These are phyloP conservation scores for Chaetodon auriga DNA, from an alignment of 2,113 vertebrate species.

Conservation along the genomic window DNA sequence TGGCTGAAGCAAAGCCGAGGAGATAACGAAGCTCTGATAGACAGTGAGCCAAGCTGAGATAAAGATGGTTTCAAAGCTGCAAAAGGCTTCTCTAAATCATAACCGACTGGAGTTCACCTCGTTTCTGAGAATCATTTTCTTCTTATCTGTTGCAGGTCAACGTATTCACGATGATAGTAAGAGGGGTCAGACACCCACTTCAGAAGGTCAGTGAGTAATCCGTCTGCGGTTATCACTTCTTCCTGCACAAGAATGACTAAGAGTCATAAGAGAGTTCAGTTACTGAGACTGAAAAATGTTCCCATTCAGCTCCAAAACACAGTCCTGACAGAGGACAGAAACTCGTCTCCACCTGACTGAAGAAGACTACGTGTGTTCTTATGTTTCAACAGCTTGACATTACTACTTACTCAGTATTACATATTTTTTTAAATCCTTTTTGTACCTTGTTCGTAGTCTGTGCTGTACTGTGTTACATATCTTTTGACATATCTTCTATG, in stretches of 20 bases:
- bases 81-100: neutral
- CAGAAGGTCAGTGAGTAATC: neutral
- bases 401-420: too few relatives aligned
- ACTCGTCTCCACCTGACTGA: too few relatives aligned
- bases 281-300: neutral
- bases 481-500: too few relatives aligned
- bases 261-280: neutral
- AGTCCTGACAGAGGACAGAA: neutral
- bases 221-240: neutral
- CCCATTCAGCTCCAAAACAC: neutral
- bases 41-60: neutral
- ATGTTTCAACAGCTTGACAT: too few relatives aligned
- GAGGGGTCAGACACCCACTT: neutral
- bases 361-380: too few relatives aligned
- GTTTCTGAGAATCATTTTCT: neutral
- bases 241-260: neutral
- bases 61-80: neutral
- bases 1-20: neutral
- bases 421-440: too few relatives aligned
- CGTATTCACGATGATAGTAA: neutral
- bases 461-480: too few relatives aligned
- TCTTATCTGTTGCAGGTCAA: conserved; percentile 2
- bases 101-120: neutral
- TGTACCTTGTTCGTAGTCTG: too few relatives aligned
- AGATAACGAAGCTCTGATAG: neutral